Evolutionary conservation across 2,888 invertebrate genomes (phyloP), one percentile per base, ranked within the genome.

Genomic region (Drosophila yooni): DNA sequence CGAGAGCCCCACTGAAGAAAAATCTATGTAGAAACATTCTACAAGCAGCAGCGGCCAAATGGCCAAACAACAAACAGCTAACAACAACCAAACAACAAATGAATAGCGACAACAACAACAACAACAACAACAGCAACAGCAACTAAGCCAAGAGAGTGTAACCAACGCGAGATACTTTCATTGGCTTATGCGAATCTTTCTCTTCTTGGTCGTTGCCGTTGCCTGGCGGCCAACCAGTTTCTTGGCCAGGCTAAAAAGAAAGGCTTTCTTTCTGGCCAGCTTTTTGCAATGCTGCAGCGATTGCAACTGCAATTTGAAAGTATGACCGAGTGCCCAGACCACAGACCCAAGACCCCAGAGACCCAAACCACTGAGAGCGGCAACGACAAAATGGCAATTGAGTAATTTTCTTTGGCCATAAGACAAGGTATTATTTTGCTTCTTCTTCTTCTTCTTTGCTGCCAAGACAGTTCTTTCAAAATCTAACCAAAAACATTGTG

Each of bases 201-300:
- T 73, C 73, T 83, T 74, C 57, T 57, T 75, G 64, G 65, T 62
- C 50, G 46, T 54, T 36, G 65, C 21, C 25, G 21, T 21, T 46
- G 66, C 53, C 56, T 67, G 43, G 54, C 59, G 21, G 60, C 53
- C 81, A 91, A 91, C 90, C 90, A 91, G 91, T 91, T 91, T 88
- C 65, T 65, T 68, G 78, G 76, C 76, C 74, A 76, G 77, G 83
- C 79, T 80, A 88, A 85, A 91, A 91, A 91, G 91, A 92, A 92
- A 92, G 91, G 86, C 91, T 92, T 92, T 92, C 91, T 92, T 91
- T 87, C 72, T 72, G 70, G 70, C 78, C 63, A 66, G 68, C 65
- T 54, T 67, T 40, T 67, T 36, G 71, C 67, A 70, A 57, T 56
- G 63, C 68, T 75, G 70, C 74, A 64, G 62, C 76, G 65, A 77